These are phyloP conservation scores for Cisticola juncidis DNA, from an alignment of 2,113 vertebrate genomes.

Conservation along the genomic window DNA sequence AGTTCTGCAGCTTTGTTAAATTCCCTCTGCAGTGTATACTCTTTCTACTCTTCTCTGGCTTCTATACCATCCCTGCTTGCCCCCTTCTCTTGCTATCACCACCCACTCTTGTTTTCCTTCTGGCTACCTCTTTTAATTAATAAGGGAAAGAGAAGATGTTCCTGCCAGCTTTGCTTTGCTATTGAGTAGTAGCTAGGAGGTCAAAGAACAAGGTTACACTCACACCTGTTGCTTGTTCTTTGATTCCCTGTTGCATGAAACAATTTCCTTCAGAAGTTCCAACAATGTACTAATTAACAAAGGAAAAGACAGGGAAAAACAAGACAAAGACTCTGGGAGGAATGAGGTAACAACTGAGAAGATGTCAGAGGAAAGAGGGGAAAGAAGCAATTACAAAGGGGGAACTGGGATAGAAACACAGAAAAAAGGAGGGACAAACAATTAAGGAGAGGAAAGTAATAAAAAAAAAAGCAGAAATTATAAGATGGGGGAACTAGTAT, in stretches of 20 bases:
- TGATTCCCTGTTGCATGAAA: not conserved
- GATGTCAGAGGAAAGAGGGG: not conserved
- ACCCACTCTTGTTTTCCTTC: not conserved
- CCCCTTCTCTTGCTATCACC: not conserved
- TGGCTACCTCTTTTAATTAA: not conserved
- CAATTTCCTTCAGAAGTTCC: not conserved
- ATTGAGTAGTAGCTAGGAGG: not conserved
- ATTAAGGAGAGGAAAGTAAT: not conserved
- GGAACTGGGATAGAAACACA: not conserved
- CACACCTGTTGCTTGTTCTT: constrained; percentile 29
- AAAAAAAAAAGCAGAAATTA: not conserved
- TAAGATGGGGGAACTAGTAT: not conserved
- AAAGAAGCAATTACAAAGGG: not conserved
- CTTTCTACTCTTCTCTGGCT: not conserved
- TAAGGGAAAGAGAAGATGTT: not conserved
- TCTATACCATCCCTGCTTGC: not conserved
- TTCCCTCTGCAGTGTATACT: not conserved
- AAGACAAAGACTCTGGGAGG: not conserved
- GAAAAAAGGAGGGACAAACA: not conserved
- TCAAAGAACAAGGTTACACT: constrained; percentile 10
- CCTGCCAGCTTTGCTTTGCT: constrained; percentile 4
- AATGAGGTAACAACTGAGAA: not conserved
- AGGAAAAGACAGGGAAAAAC: constrained; percentile 14
- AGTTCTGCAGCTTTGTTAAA: not conserved
- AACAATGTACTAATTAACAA: not conserved